Evolutionary conservation across 2,888 invertebrate species (phyloP).

Genomic region (Margaritifera margaritifera): DNA sequence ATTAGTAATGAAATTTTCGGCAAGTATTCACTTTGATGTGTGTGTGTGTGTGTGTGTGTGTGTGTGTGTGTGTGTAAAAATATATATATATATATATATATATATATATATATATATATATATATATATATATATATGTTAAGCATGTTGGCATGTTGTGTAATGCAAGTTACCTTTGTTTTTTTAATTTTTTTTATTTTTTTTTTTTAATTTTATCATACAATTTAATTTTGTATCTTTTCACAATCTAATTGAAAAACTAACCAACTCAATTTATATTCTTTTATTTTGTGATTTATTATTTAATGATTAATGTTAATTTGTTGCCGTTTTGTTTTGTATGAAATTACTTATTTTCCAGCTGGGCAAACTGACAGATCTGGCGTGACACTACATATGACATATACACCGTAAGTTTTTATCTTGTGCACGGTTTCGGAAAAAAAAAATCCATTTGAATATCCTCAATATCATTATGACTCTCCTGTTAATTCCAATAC

Average conservation of each 20-base stretch:
- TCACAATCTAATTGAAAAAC: background rate
- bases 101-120: slow-evolving; percentile 7
- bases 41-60: no score
- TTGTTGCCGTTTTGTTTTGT: background rate
- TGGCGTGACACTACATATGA: slow-evolving; percentile 56
- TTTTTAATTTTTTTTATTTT: no score
- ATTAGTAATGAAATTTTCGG: no score
- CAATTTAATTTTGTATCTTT: no score
- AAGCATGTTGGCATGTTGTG: no score
- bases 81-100: slow-evolving; percentile 6
- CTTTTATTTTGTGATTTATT: background rate
- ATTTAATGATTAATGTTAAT: background rate
- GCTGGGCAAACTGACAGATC: slow-evolving; percentile 51
- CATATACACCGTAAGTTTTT: slow-evolving; percentile 41
- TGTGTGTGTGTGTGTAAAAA: no score
- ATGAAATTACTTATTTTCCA: slow-evolving; percentile 18
- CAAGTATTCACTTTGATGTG: no score
- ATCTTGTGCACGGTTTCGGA: no score
- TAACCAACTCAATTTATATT: background rate
- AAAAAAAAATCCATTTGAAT: background rate
- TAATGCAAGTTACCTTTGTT: no score
- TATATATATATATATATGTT: background rate
- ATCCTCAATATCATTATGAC: no score
- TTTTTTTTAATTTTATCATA: no score
- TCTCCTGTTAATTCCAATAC: no score